Evolutionary conservation across 2,888 invertebrate genomes (phyloP), one percentile per base, ranked within the genome.

Genomic region (Macrophya alboannulata): DNA sequence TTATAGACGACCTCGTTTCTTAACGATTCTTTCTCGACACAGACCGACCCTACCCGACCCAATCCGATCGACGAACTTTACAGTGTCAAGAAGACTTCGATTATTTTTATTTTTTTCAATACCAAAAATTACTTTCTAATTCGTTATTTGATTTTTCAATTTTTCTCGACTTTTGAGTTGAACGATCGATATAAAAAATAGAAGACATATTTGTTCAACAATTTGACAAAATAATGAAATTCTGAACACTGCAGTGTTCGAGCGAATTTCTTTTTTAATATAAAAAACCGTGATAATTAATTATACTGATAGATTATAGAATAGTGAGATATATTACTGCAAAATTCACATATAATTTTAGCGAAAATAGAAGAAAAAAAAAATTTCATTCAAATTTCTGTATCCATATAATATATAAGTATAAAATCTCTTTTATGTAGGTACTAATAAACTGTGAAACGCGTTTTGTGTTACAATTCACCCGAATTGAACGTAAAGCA

Each of bases 1-100:
- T 77, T 77, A 77, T 51, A 81, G 43, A 21, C 81, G 81, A 81
- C 81, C 81, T 81, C 81, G 40, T 81, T 81, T 81, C 81, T 62
- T 81, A 81, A 62, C 59, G 81, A 81, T 81, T 81, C 81, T 62
- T 81, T 45, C 81, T 62, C 81, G 81, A 21, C 40, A 59, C 62
- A 10, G 3, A n/a, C 59, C 81, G 81, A 81, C 59, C 81, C 62
- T 12, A 40, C 81, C 81, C 81, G 81, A 81, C 37, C 37, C 59
- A 65, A 81, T 40, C 81, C 81, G 81, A 81, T 65, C 59, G 62
- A 62, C 59, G 62, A 62, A 51, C 62, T 43, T 62, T 31, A 40
- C 55, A 15, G 68, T 68, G 37, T 37, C 25, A 62, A 59, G 3
- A 62, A 40, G 40, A 62, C 10, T 17, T 81, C 15, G 12, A n/a